phyloP scores from a whole-genome alignment of 2,888 invertebrate genomes.

The Aphodius sticticus region DNA sequence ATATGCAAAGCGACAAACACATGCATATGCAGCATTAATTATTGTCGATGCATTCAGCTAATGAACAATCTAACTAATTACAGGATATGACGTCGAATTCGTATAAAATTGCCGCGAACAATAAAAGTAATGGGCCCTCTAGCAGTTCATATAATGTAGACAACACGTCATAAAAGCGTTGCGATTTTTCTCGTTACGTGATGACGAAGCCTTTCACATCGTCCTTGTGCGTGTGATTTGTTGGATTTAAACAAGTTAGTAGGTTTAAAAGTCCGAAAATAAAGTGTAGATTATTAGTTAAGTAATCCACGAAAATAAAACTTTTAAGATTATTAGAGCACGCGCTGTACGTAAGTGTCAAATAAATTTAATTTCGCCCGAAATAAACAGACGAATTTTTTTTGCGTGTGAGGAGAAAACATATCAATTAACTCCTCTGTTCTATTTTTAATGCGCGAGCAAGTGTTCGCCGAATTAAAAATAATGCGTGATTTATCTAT shows the following conservation, averaged over 20 bases:
- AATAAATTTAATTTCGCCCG: constrained; percentile 14
- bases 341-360: constrained; percentile 18
- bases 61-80: constrained; percentile 56
- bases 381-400: not conserved
- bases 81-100: constrained; percentile 54
- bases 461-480: constrained; percentile 28
- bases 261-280: not conserved
- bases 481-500: constrained; percentile 31
- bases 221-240: not conserved
- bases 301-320: constrained; percentile 24
- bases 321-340: constrained; percentile 19
- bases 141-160: not conserved
- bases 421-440: constrained; percentile 24
- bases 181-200: not conserved
- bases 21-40: constrained; percentile 51
- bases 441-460: constrained; percentile 28
- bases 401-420: constrained; percentile 18
- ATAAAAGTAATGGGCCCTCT: constrained; percentile 15
- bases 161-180: not conserved
- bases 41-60: constrained; percentile 57
- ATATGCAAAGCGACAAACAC: not conserved
- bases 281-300: constrained; percentile 9
- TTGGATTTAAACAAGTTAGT: not conserved
- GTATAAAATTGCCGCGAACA: constrained; percentile 18
- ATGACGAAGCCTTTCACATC: not conserved